Evolutionary conservation across 2,113 vertebrate genomes (phyloP).

Genomic region (Archilochus colubris): DNA sequence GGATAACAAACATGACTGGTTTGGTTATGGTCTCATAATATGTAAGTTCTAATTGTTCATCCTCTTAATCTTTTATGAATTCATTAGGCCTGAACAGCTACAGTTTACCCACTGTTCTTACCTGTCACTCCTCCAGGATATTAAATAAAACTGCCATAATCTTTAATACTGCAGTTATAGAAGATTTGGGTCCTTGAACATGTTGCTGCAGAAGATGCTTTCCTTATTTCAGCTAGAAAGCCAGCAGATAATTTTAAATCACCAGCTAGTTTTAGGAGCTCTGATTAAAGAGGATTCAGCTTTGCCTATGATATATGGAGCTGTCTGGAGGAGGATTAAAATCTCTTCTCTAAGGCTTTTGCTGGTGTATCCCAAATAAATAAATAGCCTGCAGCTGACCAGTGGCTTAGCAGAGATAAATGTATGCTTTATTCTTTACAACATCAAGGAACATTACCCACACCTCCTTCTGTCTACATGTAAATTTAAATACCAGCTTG

Average conservation of each 20-base stretch:
- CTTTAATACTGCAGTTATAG: constrained; percentile 30
- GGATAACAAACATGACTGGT: neutral
- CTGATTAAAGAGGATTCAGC: constrained; percentile 53
- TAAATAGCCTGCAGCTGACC: constrained; percentile 27
- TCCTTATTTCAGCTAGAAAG: constrained; percentile 5
- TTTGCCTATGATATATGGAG: constrained; percentile 16
- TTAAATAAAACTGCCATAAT: constrained; percentile 41
- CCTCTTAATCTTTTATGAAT: constrained; percentile 5
- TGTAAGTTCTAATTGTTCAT: constrained; percentile 6
- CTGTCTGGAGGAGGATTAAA: constrained; percentile 58
- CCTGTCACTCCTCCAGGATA: constrained; percentile 18
- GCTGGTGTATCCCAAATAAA: constrained; percentile 10
- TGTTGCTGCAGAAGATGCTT: neutral
- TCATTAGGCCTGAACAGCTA: neutral
- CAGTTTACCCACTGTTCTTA: constrained; percentile 4
- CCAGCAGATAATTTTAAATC: constrained; percentile 43
- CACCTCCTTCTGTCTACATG: neutral
- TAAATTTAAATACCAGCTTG: neutral
- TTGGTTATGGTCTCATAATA: neutral
- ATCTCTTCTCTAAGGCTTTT: constrained; percentile 15
- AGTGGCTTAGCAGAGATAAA: constrained; percentile 20
- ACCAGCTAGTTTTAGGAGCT: constrained; percentile 31
- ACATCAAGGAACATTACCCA: neutral
- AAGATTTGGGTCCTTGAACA: constrained; percentile 3
- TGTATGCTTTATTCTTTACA: neutral